A percentile compares a stretch with the other conserved stretches of the same genome.
These are phyloP conservation scores for Actinernus sp. DNA, from an alignment of 92 coral and sea anemone species.

Conservation along the genomic window DNA sequence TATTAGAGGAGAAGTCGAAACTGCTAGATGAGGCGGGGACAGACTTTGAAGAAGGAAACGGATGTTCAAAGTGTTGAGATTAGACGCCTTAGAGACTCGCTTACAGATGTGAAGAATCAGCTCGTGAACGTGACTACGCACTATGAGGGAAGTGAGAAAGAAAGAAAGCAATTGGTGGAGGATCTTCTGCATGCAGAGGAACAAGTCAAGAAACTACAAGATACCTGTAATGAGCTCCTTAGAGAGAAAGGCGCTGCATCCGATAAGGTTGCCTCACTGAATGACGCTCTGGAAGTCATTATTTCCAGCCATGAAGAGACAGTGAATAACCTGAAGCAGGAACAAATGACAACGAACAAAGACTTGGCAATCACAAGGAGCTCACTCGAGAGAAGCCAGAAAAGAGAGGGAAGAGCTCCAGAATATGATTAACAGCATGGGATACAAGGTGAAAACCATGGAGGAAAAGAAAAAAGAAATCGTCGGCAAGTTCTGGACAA, in stretches of 20 bases:
- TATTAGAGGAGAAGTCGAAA: constrained; percentile 73
- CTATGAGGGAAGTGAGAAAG: constrained; percentile 67
- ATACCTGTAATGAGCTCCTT: constrained; percentile 70
- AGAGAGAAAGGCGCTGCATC: constrained; percentile 62
- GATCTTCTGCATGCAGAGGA: constrained; percentile 76
- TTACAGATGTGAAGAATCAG: constrained; percentile 56
- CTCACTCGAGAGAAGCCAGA: constrained; percentile 73
- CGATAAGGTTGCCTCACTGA: constrained; percentile 67
- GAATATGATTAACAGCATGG: constrained; percentile 53
- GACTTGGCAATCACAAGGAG: constrained; percentile 72
- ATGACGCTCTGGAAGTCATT: constrained; percentile 74
- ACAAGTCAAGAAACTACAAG: constrained; percentile 72
- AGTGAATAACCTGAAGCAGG: constrained; percentile 65
- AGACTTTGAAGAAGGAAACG: constrained; percentile 71
- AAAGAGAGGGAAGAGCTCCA: constrained; percentile 70
- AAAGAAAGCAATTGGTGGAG: constrained; percentile 60
- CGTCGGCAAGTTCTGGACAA: constrained; percentile 75
- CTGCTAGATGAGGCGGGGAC: constrained; percentile 68
- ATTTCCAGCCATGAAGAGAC: constrained; percentile 69
- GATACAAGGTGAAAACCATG: constrained; percentile 56
- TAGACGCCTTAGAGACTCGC: constrained; percentile 72
- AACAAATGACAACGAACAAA: constrained; percentile 59
- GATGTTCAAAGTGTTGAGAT: constrained; percentile 70
- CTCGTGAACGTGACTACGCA: constrained; percentile 27
- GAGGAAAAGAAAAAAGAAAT: constrained; percentile 76